Percentiles rank a stretch among this genome's conserved stretches.
Conservation (phyloP, 2,888 invertebrate species). For the Tyria jacobaeae region DNA sequence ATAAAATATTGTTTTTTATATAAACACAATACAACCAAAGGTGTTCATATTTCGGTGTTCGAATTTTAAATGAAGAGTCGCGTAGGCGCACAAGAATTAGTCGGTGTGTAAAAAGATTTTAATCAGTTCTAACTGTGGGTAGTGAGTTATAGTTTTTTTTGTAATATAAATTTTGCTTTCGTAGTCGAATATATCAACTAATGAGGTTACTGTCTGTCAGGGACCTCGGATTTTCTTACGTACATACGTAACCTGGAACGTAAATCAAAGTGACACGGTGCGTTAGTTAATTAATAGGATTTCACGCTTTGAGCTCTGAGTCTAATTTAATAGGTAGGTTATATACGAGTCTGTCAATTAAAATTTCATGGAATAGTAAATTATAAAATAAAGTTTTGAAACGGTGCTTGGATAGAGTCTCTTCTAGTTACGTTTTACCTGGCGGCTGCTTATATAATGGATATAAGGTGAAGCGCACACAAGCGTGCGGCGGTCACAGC, state of each 20-base stretch:
- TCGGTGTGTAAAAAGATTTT: conserved; percentile 76
- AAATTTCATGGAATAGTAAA: conserved; percentile 45
- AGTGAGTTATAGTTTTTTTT: conserved; percentile 76
- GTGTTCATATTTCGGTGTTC: conserved; percentile 65
- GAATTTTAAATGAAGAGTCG: conserved; percentile 73
- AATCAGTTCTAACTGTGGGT: conserved; percentile 77
- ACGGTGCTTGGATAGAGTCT: conserved; percentile 29
- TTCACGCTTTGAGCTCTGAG: conserved; percentile 60
- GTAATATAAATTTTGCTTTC: conserved; percentile 72
- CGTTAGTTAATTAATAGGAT: conserved; percentile 68
- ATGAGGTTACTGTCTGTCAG: conserved; percentile 60
- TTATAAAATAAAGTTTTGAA: conserved; percentile 25
- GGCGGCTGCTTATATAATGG: conserved; percentile 47
- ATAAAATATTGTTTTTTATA: conserved; percentile 54
- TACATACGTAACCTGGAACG: conserved; percentile 41
- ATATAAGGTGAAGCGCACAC: conserved; percentile 71
- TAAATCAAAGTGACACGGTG: conserved; percentile 72
- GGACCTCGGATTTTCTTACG: conserved; percentile 58
- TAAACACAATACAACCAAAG: conserved; percentile 57
- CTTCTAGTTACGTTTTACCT: conserved; percentile 42
- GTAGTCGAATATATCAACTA: conserved; percentile 70
- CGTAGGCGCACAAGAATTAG: conserved; percentile 79
- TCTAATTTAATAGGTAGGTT: conserved; percentile 59
- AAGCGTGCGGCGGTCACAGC: conserved; percentile 65
- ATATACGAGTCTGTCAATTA: conserved; percentile 63